Conservation (phyloP, 2,113 vertebrate species). For the Ochotona curzoniae region DNA sequence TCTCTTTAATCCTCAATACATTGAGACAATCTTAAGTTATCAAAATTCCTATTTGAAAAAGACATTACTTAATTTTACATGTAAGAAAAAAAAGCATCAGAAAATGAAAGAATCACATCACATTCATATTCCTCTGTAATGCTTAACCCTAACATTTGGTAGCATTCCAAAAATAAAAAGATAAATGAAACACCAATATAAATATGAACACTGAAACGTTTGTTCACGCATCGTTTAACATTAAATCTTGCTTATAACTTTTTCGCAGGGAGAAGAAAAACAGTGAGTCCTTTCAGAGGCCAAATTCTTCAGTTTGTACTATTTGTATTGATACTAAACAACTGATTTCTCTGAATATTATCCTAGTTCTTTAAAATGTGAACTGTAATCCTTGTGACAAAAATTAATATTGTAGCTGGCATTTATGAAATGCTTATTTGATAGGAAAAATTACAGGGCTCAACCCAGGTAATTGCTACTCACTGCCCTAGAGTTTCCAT, state of each 20-base stretch:
- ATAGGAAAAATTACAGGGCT: not conserved
- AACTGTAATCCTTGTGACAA: not conserved
- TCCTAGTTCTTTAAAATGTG: not conserved
- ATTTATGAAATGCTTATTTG: not conserved
- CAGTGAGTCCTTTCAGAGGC: not conserved
- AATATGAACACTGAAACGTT: rapidly evolving
- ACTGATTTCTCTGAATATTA: not conserved
- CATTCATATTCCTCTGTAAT: too few relatives aligned
- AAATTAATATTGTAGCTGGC: not conserved
- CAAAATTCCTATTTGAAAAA: not conserved
- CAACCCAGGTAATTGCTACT: not conserved
- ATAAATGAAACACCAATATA: rapidly evolving
- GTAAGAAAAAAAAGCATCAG: not conserved
- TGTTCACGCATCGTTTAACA: not conserved
- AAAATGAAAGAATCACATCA: not conserved
- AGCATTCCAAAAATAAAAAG: not conserved
- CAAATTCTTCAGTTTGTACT: not conserved
- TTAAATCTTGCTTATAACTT: too few relatives aligned
- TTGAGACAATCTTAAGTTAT: not conserved
- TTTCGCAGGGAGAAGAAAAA: not conserved
- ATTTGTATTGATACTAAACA: not conserved
- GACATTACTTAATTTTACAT: not conserved
- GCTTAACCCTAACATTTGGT: too few relatives aligned
- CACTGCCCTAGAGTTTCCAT: not conserved
- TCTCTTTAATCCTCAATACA: not conserved